Base-by-base conservation (phyloP, 2,797 vertebrate genomes). In the Siniperca obscura region DNA sequence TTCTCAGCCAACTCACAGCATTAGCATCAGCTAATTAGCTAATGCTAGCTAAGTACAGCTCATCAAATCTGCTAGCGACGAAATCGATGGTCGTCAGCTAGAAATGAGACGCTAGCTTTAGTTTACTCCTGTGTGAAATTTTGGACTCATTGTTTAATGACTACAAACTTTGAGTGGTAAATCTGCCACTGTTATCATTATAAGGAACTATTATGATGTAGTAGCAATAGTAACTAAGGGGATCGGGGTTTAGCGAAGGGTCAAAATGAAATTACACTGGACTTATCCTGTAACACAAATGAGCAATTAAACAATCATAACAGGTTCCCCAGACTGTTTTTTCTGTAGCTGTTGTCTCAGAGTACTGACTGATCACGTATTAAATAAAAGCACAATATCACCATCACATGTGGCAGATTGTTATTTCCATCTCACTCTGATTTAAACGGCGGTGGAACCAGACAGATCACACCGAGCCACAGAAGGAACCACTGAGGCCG, bases 391-490 rank as follows among this genome's bases (percentile, higher is more conserved):
- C 14, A 30, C 3, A 13, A 5, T 5, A 7, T 34, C 4, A 1
- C 1, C 5, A 4, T 50, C 55, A 34, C n/a, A 7, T 10, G 36
- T 34, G 16, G 34, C 72, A 30, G 48, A 30, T 74, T 34, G 8
- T 68, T 27, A 34, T 21, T n/a, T 14, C 44, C 59, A 1, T 34
- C 55, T 38, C 2, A 50, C 44, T 56, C n/a, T 17, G 57, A 61
- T n/a, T 70, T 9, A 52, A 61, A 60, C 62, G n/a, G 40, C 55
- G 21, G 75, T 40, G 50, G 52, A 74, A 55, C 21, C 69, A 27
- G 56, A 48, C 46, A 12, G 30, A 74, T 57, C 60, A 10, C 48
- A 6, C 14, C 8, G 50, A 78, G 50, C 69, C 55, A 4, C 34
- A 25, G 70, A 48, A 36, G 68, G 16, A 60, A 55, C 64, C 62